Evolutionary conservation across 2,888 invertebrate species (phyloP).

Genomic region (Mythimna albipuncta): DNA sequence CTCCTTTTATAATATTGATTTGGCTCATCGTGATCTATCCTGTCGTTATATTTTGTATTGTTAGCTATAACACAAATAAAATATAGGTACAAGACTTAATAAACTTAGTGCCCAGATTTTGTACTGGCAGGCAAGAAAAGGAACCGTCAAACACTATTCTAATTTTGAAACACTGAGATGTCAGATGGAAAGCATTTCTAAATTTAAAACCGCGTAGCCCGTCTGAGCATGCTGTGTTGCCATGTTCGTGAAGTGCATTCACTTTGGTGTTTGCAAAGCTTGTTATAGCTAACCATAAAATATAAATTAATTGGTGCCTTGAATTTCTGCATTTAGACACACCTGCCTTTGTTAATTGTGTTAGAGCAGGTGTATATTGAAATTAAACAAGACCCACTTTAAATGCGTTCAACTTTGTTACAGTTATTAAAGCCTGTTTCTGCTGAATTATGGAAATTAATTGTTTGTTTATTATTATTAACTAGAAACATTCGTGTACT

Average conservation of each 20-base stretch:
- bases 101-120: constrained; percentile 24
- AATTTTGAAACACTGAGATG: constrained; percentile 74
- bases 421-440: constrained; percentile 38
- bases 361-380: constrained; percentile 61
- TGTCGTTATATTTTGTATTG: too few species aligned
- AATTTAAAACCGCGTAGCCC: constrained; percentile 78
- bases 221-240: constrained; percentile 79
- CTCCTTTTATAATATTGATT: too few species aligned
- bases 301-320: constrained; percentile 44
- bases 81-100: not conserved
- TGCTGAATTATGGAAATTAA: constrained; percentile 54
- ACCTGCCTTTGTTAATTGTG: constrained; percentile 59
- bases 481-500: constrained; percentile 56
- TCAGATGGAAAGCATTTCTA: constrained; percentile 76
- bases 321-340: constrained; percentile 48
- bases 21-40: too few species aligned
- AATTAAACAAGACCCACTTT: constrained; percentile 58
- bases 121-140: constrained; percentile 57
- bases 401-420: constrained; percentile 61
- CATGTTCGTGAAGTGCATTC: constrained; percentile 60
- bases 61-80: too few species aligned
- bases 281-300: constrained; percentile 43
- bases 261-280: constrained; percentile 49
- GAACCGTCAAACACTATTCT: constrained; percentile 68
- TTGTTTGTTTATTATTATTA: constrained; percentile 56